Conservation (phyloP, 2,888 invertebrate genomes). For the Drosophila percnosoma region DNA sequence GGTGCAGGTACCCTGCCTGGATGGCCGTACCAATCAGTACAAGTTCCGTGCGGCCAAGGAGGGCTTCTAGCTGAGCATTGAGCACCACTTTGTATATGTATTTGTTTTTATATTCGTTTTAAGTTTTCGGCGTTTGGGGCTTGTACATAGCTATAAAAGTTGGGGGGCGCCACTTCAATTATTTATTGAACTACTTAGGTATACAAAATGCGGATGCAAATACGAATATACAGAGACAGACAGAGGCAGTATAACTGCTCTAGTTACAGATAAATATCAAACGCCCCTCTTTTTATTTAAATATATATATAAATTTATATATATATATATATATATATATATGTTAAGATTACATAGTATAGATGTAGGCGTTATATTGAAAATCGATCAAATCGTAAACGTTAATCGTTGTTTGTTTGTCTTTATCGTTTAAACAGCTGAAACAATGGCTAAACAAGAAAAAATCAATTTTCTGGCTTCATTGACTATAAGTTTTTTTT, state of each 20-base stretch:
- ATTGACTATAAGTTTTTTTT: slow-evolving; percentile 29
- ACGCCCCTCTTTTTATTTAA: slow-evolving; percentile 40
- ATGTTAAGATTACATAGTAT: slow-evolving; percentile 58
- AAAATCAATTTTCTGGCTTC: slow-evolving; percentile 9
- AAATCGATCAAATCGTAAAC: slow-evolving; percentile 18
- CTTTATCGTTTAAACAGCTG: slow-evolving; percentile 33
- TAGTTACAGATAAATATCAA: slow-evolving; percentile 16
- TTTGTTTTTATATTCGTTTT: slow-evolving; percentile 3
- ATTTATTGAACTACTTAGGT: slow-evolving; percentile 58
- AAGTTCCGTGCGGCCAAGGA: slow-evolving; percentile 83
- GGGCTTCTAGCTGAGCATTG: slow-evolving; percentile 71
- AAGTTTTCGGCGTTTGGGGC: slow-evolving; percentile 2
- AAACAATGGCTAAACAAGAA: slow-evolving; percentile 18
- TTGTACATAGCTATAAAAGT: slow-evolving; percentile 44
- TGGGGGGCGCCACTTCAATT: slow-evolving; percentile 34
- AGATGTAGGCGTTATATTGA: slow-evolving; percentile 43
- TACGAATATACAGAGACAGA: not conserved
- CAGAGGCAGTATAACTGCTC: slow-evolving; percentile 14
- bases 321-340: slow-evolving; percentile 13
- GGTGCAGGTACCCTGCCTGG: slow-evolving; percentile 86
- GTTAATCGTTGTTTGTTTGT: slow-evolving; percentile 37
- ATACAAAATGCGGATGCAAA: slow-evolving; percentile 16
- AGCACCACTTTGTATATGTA: not conserved
- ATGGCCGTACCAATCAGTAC: slow-evolving; percentile 72
- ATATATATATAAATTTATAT: slow-evolving; percentile 10